phyloP scores from a whole-genome alignment of 2,888 invertebrate genomes.

The Drosophila koepferae region DNA sequence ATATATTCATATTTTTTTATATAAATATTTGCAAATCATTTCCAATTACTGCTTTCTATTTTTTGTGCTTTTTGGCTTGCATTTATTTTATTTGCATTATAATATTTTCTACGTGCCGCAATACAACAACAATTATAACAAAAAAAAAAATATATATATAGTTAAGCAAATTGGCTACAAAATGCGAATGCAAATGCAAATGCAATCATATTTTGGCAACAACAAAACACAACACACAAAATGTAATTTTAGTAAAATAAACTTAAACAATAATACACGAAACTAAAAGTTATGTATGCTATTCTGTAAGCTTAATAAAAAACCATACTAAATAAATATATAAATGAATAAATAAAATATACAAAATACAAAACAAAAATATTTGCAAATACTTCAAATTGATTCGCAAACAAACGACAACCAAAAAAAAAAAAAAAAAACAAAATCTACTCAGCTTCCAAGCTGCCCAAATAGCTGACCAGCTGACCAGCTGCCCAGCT shows the following conservation, averaged over 20 bases:
- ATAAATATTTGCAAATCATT: slow-evolving; percentile 44
- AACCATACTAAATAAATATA: slow-evolving; percentile 60
- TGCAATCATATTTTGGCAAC: slow-evolving; percentile 66
- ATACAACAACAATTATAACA: slow-evolving; percentile 37
- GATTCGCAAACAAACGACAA: slow-evolving; percentile 16
- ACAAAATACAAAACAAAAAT: slow-evolving; percentile 23
- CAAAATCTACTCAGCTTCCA: not conserved
- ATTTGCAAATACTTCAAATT: slow-evolving; percentile 20
- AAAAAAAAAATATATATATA: slow-evolving; percentile 48
- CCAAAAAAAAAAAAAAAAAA: no score
- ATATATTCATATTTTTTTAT: slow-evolving; percentile 27
- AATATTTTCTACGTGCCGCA: slow-evolving; percentile 37
- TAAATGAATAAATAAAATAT: slow-evolving; percentile 51
- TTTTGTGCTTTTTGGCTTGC: slow-evolving; percentile 42
- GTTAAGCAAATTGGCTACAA: slow-evolving; percentile 51
- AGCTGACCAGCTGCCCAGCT: not conserved
- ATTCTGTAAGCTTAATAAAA: slow-evolving; percentile 72
- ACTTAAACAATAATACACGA: slow-evolving; percentile 61
- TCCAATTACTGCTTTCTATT: slow-evolving; percentile 37
- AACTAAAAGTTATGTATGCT: slow-evolving; percentile 75
- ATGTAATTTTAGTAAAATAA: slow-evolving; percentile 78
- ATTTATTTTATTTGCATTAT: slow-evolving; percentile 46
- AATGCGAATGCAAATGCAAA: slow-evolving; percentile 48
- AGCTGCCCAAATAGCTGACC: not conserved
- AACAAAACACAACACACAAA: slow-evolving; percentile 59